Evolutionary conservation across 2,113 vertebrate genomes (phyloP).

Genomic region (Festucalex cinctus): DNA sequence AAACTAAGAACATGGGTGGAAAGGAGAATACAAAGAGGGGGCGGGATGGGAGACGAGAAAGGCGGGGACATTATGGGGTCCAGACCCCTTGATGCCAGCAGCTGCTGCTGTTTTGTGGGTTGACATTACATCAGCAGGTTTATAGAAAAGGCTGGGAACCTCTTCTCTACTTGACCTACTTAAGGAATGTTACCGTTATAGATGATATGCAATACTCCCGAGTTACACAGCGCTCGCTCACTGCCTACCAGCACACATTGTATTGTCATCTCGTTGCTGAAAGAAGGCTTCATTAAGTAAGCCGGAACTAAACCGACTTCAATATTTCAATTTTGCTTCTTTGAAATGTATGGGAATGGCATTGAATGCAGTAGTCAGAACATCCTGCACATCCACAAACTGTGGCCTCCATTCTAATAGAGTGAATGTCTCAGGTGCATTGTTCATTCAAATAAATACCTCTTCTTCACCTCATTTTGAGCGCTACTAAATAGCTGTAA

Average conservation of each 20-base stretch:
- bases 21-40: background rate
- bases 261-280: constrained; percentile 55
- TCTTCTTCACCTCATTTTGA: background rate
- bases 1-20: constrained; percentile 7
- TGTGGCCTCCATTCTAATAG: background rate
- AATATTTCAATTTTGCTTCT: background rate
- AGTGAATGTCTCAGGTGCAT: background rate
- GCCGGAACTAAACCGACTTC: constrained; percentile 9
- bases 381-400: background rate
- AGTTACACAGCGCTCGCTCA: constrained; percentile 51
- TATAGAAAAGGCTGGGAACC: constrained; percentile 63
- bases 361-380: background rate
- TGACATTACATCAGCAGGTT: constrained; percentile 67
- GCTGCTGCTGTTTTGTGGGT: constrained; percentile 68
- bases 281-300: constrained; percentile 43
- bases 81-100: constrained; percentile 52
- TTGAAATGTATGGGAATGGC: background rate
- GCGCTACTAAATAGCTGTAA: background rate
- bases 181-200: constrained; percentile 64
- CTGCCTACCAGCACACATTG: constrained; percentile 48
- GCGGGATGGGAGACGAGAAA: constrained; percentile 4
- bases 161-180: constrained; percentile 66
- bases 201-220: constrained; percentile 58
- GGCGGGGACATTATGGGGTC: constrained; percentile 29
- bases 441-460: background rate